phyloP scores from a whole-genome alignment of 2,113 vertebrate species.

The Ceratotherium simum region DNA sequence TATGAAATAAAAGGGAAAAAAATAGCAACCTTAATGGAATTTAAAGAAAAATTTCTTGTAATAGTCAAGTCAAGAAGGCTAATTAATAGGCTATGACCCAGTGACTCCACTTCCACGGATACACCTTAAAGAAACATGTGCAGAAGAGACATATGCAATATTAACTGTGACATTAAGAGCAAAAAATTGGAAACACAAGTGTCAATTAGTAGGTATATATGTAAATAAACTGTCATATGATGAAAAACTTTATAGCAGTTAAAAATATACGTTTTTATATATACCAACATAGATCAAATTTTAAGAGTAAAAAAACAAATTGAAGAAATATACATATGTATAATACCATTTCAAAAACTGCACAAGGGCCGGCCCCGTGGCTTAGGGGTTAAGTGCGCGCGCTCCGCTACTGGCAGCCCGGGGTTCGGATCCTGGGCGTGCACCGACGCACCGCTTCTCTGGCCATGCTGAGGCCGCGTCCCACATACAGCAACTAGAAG shows the following conservation, averaged over 20 bases:
- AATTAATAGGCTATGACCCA: neutral
- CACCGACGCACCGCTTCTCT: too few relatives aligned
- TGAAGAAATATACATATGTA: neutral
- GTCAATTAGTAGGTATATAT: neutral
- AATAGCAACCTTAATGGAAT: neutral
- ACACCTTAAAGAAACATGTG: neutral
- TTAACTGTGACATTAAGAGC: neutral
- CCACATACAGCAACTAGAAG: too few relatives aligned
- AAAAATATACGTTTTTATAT: neutral
- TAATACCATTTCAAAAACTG: neutral
- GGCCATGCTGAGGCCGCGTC: too few relatives aligned
- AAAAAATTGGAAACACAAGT: neutral
- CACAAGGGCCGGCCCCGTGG: too few relatives aligned
- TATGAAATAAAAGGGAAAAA: conserved; percentile 5
- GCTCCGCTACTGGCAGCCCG: too few relatives aligned
- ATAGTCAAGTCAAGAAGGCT: conserved; percentile 6
- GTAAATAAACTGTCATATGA: neutral
- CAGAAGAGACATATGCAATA: neutral
- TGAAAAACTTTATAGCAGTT: neutral
- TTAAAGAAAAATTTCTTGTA: neutral
- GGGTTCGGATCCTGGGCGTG: too few relatives aligned
- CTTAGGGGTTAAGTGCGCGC: too few relatives aligned
- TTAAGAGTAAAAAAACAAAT: conserved; percentile 3
- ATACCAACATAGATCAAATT: neutral
- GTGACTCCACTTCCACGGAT: neutral